phyloP scores from a whole-genome alignment of 2,797 vertebrate genomes.

The Gallirallus australis region DNA sequence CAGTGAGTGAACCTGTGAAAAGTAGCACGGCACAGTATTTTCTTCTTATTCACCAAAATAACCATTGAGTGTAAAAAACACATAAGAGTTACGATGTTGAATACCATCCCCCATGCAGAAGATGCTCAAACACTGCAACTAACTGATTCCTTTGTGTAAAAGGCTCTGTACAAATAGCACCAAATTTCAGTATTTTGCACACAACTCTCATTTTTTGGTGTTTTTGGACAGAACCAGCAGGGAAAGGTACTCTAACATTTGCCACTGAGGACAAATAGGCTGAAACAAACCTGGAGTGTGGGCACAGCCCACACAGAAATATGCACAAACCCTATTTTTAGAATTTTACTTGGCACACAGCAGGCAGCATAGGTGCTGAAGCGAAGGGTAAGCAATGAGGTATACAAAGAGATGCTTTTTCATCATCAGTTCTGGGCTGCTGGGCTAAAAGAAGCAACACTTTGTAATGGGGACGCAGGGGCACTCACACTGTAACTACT shows the following conservation, averaged over 20 bases:
- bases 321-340: neutral
- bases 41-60: neutral
- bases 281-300: neutral
- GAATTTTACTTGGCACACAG: neutral
- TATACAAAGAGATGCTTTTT: neutral
- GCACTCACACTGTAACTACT: neutral
- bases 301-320: neutral
- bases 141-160: neutral
- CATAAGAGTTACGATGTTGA: neutral
- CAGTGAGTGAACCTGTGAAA: constrained; percentile 11
- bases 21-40: neutral
- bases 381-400: neutral
- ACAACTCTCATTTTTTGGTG: neutral
- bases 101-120: neutral
- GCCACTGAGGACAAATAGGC: neutral
- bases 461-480: neutral
- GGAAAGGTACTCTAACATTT: neutral
- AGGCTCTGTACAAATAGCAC: neutral
- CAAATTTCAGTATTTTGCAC: neutral
- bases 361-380: neutral
- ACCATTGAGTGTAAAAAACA: neutral
- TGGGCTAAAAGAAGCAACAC: neutral
- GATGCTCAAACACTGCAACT: neutral
- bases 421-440: neutral
- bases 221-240: neutral